Evolutionary conservation across 2,888 invertebrate genomes (phyloP).

Genomic region (Pterobdella sp.): DNA sequence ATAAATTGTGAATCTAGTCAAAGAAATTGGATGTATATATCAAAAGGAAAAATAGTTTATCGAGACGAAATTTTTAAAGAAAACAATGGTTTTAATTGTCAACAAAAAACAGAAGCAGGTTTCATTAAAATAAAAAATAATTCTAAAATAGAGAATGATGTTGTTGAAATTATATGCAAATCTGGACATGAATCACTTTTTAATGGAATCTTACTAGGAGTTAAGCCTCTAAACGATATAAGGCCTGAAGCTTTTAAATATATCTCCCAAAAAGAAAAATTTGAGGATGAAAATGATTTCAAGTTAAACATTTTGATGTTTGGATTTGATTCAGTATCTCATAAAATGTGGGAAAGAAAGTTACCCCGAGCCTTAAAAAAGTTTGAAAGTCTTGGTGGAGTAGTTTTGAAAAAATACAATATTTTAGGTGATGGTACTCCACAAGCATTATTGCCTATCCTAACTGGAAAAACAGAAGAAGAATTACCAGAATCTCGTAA

Average conservation of each 20-base stretch:
- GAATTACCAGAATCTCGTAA: conserved; percentile 37
- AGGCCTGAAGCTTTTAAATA: conserved; percentile 9
- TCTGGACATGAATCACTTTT: conserved; percentile 53
- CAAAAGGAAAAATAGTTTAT: conserved; percentile 5
- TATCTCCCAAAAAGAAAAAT: too few relatives aligned
- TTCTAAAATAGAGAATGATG: conserved; percentile 30
- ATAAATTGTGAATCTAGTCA: neutral
- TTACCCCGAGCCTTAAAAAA: conserved; percentile 43
- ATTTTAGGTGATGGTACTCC: conserved; percentile 40
- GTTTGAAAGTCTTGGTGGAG: conserved; percentile 40
- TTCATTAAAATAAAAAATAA: neutral
- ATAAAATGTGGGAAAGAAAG: conserved; percentile 55
- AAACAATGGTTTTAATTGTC: neutral
- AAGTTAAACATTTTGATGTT: conserved; percentile 59
- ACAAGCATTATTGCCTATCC: conserved; percentile 38
- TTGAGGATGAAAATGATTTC: conserved; percentile 12
- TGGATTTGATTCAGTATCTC: conserved; percentile 77
- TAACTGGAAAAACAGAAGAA: conserved; percentile 37
- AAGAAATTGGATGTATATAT: neutral
- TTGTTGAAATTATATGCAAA: conserved; percentile 37
- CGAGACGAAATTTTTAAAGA: neutral
- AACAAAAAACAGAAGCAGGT: neutral
- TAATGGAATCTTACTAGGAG: conserved; percentile 62
- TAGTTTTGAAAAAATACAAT: conserved; percentile 40
- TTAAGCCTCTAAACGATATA: conserved; percentile 30